Base-by-base conservation (phyloP, 2,888 invertebrate genomes). In the Parasteatoda lunata region DNA sequence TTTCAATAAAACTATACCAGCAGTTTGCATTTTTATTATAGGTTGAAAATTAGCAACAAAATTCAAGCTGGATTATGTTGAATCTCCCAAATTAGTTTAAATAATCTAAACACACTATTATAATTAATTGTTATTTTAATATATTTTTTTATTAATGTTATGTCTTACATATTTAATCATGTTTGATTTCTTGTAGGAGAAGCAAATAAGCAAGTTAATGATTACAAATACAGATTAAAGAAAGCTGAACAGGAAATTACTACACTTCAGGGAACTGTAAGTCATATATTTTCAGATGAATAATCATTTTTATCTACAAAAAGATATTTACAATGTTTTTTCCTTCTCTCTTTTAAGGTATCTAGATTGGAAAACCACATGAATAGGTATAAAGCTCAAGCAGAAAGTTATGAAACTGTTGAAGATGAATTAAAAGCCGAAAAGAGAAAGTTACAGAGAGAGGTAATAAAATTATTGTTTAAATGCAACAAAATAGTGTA, bases 241-340 rank as follows among this genome's bases (percentile, higher is more conserved):
- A 98, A 99, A 91, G 96, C 98, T 79, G 99, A 99, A 93, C 97
- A 98, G 91, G 99, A 99, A 93, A 97, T 98, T 91, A 97, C 97
- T 90, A 97, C 97, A 91, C 94, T 98, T 91, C 98, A 98, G 92
- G 98, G 98, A 89, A 97, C 95, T 91, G 94, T 94, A 91, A 92
- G 93, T 92, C 6, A 49, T 47, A 15, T n/a, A 51, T 49, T 15
- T 4, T 1, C 65, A 48, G 45, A 11, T 77, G 45, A 13, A 54
- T 51, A 9, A 51, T 9, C 5, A 6, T 68, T 68, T 68, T 30
- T 3, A 0, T 15, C 30, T 3, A 9, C 47, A 13, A 5, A 5
- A 64, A 64, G 11, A 68, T 30, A 68, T 30, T 15, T 7, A 8
- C 5, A 68, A 68, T 30, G 11, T 45, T 68, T 6, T 6, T 11